Conservation (phyloP, 1,140 invertebrate species). For the Subanguina moxae region DNA sequence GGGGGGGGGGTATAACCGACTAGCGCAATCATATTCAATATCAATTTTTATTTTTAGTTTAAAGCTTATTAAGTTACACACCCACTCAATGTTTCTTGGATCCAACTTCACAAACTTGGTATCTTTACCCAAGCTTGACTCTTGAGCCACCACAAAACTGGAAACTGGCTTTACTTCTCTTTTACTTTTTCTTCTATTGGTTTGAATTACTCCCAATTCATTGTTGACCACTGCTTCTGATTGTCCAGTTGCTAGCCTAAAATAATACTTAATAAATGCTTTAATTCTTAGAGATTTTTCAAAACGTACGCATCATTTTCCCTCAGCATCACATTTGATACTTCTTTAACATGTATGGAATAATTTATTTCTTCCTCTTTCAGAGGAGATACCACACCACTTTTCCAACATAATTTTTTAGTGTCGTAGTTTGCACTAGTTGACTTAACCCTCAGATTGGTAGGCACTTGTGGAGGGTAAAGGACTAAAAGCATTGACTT, state of each 20-base stretch:
- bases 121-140: conserved; percentile 11
- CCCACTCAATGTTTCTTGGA: conserved; percentile 24
- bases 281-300: conserved; percentile 12
- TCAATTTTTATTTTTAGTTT: neutral
- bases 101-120: conserved; percentile 24
- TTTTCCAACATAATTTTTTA: conserved; percentile 23
- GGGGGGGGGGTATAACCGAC: too few relatives aligned
- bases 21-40: too few relatives aligned
- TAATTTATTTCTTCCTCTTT: conserved; percentile 17
- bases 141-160: conserved; percentile 21
- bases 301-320: conserved; percentile 12
- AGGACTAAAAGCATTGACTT: conserved; percentile 30
- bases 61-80: conserved; percentile 4
- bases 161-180: conserved; percentile 1
- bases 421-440: neutral
- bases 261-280: neutral
- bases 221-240: too few relatives aligned
- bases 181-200: neutral
- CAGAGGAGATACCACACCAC: neutral
- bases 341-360: conserved; percentile 29
- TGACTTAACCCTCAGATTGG: conserved; percentile 18
- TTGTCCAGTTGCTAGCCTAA: neutral
- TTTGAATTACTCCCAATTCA: neutral
- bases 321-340: conserved; percentile 20
- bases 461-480: conserved; percentile 31